Conservation (phyloP, 2,888 invertebrate species). For the Limnephilus auricula region DNA sequence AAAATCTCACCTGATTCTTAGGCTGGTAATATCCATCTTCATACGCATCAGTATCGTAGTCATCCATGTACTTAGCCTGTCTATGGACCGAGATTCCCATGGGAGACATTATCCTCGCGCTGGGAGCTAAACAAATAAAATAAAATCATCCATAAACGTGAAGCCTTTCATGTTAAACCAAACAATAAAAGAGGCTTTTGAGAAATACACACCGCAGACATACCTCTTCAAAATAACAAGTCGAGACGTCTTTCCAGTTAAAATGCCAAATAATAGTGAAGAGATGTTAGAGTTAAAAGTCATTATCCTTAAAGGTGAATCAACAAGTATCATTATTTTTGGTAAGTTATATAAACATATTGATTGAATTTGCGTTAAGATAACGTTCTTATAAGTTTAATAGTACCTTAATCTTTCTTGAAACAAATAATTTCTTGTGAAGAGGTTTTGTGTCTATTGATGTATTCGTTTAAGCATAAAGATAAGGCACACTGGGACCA, state of each 20-base stretch:
- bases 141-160: neutral
- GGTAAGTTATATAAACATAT: neutral
- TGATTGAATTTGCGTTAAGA: neutral
- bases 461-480: no score
- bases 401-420: no score
- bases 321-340: neutral
- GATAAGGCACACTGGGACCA: no score
- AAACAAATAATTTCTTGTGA: no score
- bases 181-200: neutral
- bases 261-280: neutral
- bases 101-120: constrained; percentile 83
- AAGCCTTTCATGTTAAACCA: neutral
- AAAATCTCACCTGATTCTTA: constrained; percentile 60
- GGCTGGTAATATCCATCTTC: constrained; percentile 73
- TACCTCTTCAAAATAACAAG: neutral
- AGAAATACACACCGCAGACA: neutral
- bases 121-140: constrained; percentile 70
- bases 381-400: neutral
- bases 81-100: constrained; percentile 82
- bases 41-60: constrained; percentile 79
- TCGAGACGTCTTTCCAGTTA: neutral
- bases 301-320: neutral
- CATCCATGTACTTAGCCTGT: constrained; percentile 74
- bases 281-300: neutral
- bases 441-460: no score